Conservation (phyloP, 1,140 invertebrate genomes). For the Drosophila yakuba region DNA sequence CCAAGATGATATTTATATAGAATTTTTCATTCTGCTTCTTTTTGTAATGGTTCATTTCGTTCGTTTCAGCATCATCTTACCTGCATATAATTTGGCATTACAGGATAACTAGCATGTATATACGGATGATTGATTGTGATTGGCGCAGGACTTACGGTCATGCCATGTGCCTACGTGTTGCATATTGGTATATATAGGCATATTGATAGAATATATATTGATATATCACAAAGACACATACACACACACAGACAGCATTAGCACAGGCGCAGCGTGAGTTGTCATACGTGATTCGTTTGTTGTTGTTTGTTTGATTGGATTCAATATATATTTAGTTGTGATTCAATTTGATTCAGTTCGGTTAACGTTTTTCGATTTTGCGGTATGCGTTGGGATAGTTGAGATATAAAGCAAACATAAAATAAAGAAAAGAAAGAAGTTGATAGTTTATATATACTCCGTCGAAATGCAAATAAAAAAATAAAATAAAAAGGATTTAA, state of each 20-base stretch:
- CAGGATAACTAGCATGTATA: constrained; percentile 85
- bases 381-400: constrained; percentile 77
- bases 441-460: constrained; percentile 75
- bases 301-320: constrained; percentile 52
- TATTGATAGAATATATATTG: constrained; percentile 54
- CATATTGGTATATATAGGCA: constrained; percentile 55
- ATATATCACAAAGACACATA: constrained; percentile 57
- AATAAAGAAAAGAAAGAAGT: constrained; percentile 80
- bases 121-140: constrained; percentile 85
- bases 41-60: constrained; percentile 35
- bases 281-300: constrained; percentile 43
- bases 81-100: constrained; percentile 85
- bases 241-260: constrained; percentile 69
- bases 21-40: constrained; percentile 30
- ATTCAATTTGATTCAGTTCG: constrained; percentile 46
- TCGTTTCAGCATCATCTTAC: constrained; percentile 73
- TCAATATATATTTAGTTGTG: constrained; percentile 53
- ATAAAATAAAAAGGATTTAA: constrained; percentile 43
- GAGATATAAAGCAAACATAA: constrained; percentile 79
- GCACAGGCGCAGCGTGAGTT: constrained; percentile 70
- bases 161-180: constrained; percentile 83
- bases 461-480: constrained; percentile 49
- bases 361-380: constrained; percentile 54
- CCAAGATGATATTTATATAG: constrained; percentile 40
- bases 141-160: constrained; percentile 85